phyloP scores from a whole-genome alignment of 2,797 vertebrate genomes.

The Eulemur rubriventer region DNA sequence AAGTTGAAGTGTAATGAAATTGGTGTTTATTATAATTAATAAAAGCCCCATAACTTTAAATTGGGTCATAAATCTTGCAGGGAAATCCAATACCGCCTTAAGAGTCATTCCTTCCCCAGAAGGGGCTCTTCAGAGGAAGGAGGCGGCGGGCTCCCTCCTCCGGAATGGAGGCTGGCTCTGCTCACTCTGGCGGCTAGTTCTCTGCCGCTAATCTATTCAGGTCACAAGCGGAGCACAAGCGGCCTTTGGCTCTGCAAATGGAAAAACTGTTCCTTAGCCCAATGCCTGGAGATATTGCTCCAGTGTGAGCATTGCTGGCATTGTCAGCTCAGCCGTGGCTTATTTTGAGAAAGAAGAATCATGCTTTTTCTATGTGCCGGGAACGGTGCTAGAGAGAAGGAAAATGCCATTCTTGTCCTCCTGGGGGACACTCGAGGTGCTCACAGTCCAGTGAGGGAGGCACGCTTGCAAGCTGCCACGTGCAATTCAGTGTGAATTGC shows the following conservation, averaged over 20 bases:
- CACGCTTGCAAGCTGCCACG: neutral
- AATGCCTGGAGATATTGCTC: neutral
- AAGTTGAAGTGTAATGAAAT: slow-evolving; percentile 82
- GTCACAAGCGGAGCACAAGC: slow-evolving; percentile 7
- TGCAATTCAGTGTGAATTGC: neutral
- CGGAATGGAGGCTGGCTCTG: neutral
- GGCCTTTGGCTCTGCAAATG: slow-evolving; percentile 18
- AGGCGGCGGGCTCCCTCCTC: slow-evolving; percentile 52
- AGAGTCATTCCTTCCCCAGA: slow-evolving; percentile 79
- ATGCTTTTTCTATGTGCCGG: neutral
- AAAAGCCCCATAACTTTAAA: slow-evolving; percentile 84
- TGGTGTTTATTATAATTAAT: slow-evolving; percentile 86
- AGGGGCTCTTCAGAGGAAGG: slow-evolving; percentile 69
- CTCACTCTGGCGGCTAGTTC: neutral
- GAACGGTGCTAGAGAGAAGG: neutral
- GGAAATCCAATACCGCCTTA: slow-evolving; percentile 78
- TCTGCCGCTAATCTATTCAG: slow-evolving; percentile 28
- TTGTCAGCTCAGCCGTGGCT: neutral
- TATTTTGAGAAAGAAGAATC: neutral
- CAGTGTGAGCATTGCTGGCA: neutral
- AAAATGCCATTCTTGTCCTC: neutral
- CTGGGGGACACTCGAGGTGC: neutral
- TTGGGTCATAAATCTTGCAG: slow-evolving; percentile 83
- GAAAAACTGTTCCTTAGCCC: slow-evolving; percentile 1
- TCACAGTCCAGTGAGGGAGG: neutral